Percentiles rank a stretch among this genome's conserved stretches.
Conservation (phyloP, 2,888 invertebrate genomes). For the Leuctra nigra region DNA sequence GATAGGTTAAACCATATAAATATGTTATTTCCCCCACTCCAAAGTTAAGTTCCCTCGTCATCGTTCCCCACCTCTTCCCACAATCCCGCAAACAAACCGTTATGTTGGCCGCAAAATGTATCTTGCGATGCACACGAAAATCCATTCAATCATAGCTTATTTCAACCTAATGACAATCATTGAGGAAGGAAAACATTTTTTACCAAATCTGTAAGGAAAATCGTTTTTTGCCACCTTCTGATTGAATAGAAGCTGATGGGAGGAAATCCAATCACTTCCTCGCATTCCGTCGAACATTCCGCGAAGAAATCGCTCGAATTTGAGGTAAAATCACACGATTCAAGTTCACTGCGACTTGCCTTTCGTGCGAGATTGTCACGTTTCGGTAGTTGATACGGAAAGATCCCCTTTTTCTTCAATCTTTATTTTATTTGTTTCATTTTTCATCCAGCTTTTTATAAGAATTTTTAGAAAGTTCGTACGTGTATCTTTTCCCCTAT, state of each 20-base stretch:
- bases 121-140: neutral
- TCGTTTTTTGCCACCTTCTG: too few relatives aligned
- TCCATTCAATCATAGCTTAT: slow-evolving; percentile 10
- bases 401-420: slow-evolving; percentile 3
- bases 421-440: slow-evolving; percentile 27
- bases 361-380: neutral
- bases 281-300: too few relatives aligned
- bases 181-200: neutral
- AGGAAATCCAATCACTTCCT: too few relatives aligned
- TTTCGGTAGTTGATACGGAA: slow-evolving; percentile 17
- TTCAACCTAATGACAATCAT: neutral
- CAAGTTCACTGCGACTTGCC: slow-evolving; percentile 9
- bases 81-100: neutral
- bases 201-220: neutral
- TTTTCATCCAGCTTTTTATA: slow-evolving; percentile 18
- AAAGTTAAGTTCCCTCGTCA: neutral
- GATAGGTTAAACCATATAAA: slow-evolving; percentile 17
- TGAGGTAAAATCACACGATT: too few relatives aligned
- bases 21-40: slow-evolving; percentile 8
- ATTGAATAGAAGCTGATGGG: too few relatives aligned
- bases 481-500: slow-evolving; percentile 8
- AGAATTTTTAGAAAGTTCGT: slow-evolving; percentile 17
- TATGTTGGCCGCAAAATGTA: neutral
- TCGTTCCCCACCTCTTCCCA: neutral
- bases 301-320: too few relatives aligned